Evolutionary conservation across 2,113 vertebrate species (phyloP).

Genomic region (Tenrec ecaudatus): DNA sequence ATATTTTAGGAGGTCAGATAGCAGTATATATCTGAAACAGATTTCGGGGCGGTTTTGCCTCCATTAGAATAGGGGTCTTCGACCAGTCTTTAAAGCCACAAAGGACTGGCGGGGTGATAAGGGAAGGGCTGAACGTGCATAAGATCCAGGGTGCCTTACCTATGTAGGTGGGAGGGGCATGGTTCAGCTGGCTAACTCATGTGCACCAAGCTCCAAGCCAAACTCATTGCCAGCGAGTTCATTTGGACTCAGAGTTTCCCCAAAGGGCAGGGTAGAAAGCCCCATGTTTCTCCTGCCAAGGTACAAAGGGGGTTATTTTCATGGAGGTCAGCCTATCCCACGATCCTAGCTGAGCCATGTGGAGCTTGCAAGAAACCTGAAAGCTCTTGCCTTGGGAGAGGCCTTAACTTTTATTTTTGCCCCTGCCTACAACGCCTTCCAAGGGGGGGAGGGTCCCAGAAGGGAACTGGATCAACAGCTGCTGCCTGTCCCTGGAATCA

Average conservation of each 20-base stretch:
- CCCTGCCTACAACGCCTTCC: not conserved
- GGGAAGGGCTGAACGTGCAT: not conserved
- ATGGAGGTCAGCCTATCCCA: not conserved
- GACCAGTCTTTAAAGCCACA: conserved; percentile 29
- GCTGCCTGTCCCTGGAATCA: conserved; percentile 57
- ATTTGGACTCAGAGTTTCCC: no score
- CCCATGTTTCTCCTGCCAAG: no score
- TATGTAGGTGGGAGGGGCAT: not conserved
- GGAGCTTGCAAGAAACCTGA: not conserved
- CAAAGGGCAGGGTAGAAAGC: no score
- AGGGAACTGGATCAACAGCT: conserved; percentile 79
- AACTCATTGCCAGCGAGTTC: no score
- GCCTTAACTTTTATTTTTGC: conserved; percentile 63
- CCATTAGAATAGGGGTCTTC: not conserved
- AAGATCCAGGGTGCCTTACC: not conserved
- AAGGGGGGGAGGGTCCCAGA: conserved; percentile 5
- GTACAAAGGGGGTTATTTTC: conserved; percentile 1
- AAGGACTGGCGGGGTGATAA: not conserved
- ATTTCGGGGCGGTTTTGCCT: conserved; percentile 32
- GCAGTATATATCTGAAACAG: not conserved
- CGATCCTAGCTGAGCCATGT: conserved; percentile 38
- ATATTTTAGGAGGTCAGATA: conserved; percentile 44
- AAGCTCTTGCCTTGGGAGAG: not conserved
- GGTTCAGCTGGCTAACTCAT: not conserved
- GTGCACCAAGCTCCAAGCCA: not conserved